These are phyloP conservation scores for Xenotilapia caudafasciata DNA, from an alignment of 2,113 vertebrate species.

Conservation along the genomic window DNA sequence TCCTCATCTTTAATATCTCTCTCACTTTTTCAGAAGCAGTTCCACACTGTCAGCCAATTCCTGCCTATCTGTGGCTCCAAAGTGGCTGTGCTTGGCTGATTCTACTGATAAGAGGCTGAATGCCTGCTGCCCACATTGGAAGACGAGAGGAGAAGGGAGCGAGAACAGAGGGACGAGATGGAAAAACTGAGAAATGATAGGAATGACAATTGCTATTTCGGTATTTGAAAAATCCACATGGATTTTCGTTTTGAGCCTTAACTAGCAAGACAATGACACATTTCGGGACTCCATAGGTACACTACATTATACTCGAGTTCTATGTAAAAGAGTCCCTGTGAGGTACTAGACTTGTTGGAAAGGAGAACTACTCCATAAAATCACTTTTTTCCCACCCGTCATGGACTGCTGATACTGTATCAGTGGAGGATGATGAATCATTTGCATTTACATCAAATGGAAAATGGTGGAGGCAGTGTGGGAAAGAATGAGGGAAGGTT, in stretches of 20 bases:
- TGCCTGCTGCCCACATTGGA: slow-evolving; percentile 41
- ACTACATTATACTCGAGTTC: background rate
- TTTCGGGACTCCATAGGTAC: background rate
- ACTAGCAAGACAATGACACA: background rate
- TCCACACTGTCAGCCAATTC: slow-evolving; percentile 56
- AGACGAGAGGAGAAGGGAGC: background rate
- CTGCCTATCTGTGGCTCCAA: slow-evolving; percentile 50
- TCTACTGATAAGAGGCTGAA: slow-evolving; percentile 59
- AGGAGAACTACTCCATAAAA: slow-evolving; percentile 25
- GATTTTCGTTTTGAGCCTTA: background rate
- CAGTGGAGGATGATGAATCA: slow-evolving; percentile 35
- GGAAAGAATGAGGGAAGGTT: slow-evolving; percentile 39
- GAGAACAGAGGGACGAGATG: background rate
- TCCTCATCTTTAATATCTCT: slow-evolving; percentile 43
- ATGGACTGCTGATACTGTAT: slow-evolving; percentile 34
- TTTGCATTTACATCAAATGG: slow-evolving; percentile 65
- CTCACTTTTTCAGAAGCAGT: slow-evolving; percentile 15
- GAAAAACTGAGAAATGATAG: background rate
- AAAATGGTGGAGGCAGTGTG: slow-evolving; percentile 16
- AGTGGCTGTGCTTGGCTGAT: slow-evolving; percentile 65
- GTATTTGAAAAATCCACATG: background rate
- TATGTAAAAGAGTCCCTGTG: background rate
- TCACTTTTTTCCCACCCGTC: background rate
- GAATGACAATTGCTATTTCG: slow-evolving; percentile 8
- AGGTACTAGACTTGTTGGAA: slow-evolving; percentile 13